phyloP scores from a whole-genome alignment of 2,888 invertebrate genomes.

The Crocallis elinguaria region DNA sequence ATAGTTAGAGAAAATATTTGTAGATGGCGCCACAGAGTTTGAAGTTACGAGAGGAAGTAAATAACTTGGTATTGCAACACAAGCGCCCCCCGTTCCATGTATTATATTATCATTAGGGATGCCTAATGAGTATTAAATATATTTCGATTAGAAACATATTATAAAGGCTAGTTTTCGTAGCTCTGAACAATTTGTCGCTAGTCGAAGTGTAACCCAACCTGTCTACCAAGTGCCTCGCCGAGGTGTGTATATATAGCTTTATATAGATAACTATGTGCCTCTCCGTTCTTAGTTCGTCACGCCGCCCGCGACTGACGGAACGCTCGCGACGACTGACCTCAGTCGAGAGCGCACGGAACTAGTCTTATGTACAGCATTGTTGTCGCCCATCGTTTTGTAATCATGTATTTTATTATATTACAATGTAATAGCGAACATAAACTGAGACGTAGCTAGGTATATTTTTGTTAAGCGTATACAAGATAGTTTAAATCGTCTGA shows the following conservation, averaged over 20 bases:
- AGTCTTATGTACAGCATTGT: slow-evolving; percentile 73
- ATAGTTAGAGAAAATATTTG: slow-evolving; percentile 16
- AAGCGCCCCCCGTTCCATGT: slow-evolving; percentile 17
- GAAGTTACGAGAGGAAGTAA: slow-evolving; percentile 38
- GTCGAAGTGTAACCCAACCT: slow-evolving; percentile 22
- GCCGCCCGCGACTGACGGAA: slow-evolving; percentile 27
- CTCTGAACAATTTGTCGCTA: slow-evolving; percentile 20
- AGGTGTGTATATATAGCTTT: slow-evolving; percentile 77
- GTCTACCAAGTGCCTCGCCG: slow-evolving; percentile 72
- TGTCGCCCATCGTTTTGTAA: slow-evolving; percentile 70
- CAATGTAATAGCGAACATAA: slow-evolving; percentile 50
- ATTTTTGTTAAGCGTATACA: slow-evolving; percentile 77
- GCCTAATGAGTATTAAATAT: slow-evolving; percentile 15
- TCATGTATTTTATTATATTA: slow-evolving; percentile 59
- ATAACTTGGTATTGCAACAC: slow-evolving; percentile 15
- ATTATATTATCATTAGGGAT: slow-evolving; percentile 14
- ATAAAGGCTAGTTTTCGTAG: slow-evolving; percentile 16
- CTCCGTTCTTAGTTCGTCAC: slow-evolving; percentile 47
- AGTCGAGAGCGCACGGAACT: slow-evolving; percentile 43
- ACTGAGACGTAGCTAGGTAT: slow-evolving; percentile 70
- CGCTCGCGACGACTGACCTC: slow-evolving; percentile 16
- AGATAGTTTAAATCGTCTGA: slow-evolving; percentile 27
- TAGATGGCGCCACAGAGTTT: slow-evolving; percentile 38
- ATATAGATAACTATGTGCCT: slow-evolving; percentile 73
- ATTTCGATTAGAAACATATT: slow-evolving; percentile 23